phyloP scores from a whole-genome alignment of 30 jellyfish, hydroid and myxozoan genomes.

The Cassiopea xamachana region DNA sequence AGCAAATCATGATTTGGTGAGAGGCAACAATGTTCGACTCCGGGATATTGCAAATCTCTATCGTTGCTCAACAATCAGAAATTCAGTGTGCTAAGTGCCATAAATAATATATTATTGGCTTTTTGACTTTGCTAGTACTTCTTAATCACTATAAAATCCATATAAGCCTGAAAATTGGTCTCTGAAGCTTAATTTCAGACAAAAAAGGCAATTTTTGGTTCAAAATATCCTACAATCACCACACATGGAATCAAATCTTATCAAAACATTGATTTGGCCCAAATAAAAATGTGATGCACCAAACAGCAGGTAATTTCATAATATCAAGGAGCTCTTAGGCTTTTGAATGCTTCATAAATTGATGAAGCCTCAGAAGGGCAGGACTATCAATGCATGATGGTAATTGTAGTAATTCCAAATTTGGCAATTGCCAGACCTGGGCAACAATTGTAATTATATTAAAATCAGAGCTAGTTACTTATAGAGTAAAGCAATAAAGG shows the following conservation, averaged over 20 bases:
- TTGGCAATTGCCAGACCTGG: no score
- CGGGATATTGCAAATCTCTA: background rate
- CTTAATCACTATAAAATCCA: background rate
- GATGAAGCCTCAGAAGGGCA: no score
- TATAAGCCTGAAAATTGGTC: background rate
- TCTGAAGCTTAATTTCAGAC: background rate
- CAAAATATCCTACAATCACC: background rate
- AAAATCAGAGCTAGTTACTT: no score
- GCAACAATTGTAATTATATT: no score
- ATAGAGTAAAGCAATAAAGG: no score
- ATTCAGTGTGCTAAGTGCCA: background rate
- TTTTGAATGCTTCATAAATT: no score
- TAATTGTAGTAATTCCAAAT: no score
- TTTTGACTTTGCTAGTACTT: background rate
- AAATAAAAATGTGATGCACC: no score
- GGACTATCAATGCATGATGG: no score
- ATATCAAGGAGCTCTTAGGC: no score
- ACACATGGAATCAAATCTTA: background rate
- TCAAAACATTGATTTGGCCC: no score
- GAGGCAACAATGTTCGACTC: background rate
- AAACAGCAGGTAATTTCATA: no score
- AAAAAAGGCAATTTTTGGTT: background rate
- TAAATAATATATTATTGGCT: background rate
- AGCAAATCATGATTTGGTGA: background rate
- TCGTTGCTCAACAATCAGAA: background rate